Percentiles rank a stretch among this genome's conserved stretches.
These are phyloP conservation scores for Naja naja DNA, from an alignment of 2,113 vertebrate genomes.

Conservation along the genomic window DNA sequence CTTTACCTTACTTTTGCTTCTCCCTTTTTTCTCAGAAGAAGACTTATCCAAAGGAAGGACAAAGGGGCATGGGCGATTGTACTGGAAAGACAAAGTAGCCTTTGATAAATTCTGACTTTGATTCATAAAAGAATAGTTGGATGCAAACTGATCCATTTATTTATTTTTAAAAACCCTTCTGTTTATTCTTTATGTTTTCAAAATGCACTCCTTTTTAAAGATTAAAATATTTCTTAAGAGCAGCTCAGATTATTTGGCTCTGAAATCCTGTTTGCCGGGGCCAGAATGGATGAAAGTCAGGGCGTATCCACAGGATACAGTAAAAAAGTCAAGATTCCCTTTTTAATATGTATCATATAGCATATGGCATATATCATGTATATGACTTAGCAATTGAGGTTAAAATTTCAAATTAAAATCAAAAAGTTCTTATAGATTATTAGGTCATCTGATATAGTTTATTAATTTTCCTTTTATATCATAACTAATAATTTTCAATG, in stretches of 20 bases:
- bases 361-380: background rate
- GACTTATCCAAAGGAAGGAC: background rate
- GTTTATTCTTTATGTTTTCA: background rate
- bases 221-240: background rate
- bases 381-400: background rate
- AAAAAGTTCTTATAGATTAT: too few relatives aligned
- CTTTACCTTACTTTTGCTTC: background rate
- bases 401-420: background rate
- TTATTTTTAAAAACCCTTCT: background rate
- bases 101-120: background rate
- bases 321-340: background rate
- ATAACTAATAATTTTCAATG: background rate
- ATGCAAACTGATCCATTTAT: background rate
- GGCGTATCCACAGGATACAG: background rate
- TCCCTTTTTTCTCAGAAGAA: background rate
- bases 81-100: background rate
- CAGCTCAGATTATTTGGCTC: background rate
- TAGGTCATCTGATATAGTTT: background rate
- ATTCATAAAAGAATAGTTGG: background rate
- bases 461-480: background rate
- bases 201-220: background rate
- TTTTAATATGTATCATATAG: background rate
- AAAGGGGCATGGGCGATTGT: background rate
- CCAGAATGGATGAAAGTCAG: background rate
- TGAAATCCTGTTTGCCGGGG: background rate